These are phyloP conservation scores for Cyclargus thomasi DNA, from an alignment of 1,140 invertebrate species.

Conservation along the genomic window DNA sequence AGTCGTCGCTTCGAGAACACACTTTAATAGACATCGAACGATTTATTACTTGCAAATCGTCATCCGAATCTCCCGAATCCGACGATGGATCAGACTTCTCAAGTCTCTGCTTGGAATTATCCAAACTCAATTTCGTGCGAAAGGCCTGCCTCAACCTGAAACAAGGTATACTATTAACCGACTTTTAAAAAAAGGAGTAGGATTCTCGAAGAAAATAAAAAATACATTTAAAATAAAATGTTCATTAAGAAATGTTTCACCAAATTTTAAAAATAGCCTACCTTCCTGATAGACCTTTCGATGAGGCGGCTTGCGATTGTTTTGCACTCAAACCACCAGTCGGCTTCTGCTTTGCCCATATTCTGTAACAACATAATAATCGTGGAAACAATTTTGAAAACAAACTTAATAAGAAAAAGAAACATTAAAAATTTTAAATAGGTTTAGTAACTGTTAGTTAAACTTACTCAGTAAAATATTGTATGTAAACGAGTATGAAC, in stretches of 20 bases:
- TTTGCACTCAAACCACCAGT: slow-evolving; percentile 29
- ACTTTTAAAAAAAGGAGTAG: too few relatives aligned
- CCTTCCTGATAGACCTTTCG: slow-evolving; percentile 40
- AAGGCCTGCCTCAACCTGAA: slow-evolving; percentile 39
- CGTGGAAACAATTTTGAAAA: too few relatives aligned
- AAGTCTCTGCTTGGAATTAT: slow-evolving; percentile 40
- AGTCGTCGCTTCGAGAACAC: slow-evolving; percentile 78
- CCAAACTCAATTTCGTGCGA: slow-evolving; percentile 36
- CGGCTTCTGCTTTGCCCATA: slow-evolving; percentile 58
- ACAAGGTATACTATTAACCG: too few relatives aligned
- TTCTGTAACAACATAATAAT: slow-evolving; percentile 33
- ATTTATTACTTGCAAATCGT: slow-evolving; percentile 73
- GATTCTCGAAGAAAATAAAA: too few relatives aligned
- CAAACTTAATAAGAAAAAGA: too few relatives aligned
- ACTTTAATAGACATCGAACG: slow-evolving; percentile 76
- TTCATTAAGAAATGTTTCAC: too few relatives aligned
- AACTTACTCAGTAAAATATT: too few relatives aligned
- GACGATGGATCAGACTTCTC: slow-evolving; percentile 54
- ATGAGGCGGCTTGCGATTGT: slow-evolving; percentile 32
- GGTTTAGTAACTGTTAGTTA: too few relatives aligned
- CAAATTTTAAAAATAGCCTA: slow-evolving; percentile 23
- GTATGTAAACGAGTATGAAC: too few relatives aligned
- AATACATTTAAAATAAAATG: slow-evolving; percentile 8
- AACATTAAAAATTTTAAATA: too few relatives aligned
- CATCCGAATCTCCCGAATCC: slow-evolving; percentile 74